Evolutionary conservation across 2,797 vertebrate genomes (phyloP).

Genomic region (Cryptoblepharus egeriae): DNA sequence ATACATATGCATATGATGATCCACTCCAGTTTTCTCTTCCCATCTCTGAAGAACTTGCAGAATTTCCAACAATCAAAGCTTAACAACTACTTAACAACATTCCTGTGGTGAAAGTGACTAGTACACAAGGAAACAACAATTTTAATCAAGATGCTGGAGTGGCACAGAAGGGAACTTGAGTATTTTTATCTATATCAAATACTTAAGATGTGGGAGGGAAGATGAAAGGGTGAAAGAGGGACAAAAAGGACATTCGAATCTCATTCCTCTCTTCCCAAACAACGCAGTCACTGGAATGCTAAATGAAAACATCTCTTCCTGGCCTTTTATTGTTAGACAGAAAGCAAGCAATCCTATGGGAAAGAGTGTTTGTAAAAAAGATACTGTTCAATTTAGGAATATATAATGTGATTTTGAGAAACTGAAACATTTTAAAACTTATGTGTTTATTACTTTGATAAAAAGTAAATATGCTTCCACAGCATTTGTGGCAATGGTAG

Average conservation of each 20-base stretch:
- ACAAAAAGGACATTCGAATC: neutral
- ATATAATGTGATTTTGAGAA: slow-evolving; percentile 54
- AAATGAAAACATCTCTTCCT: slow-evolving; percentile 28
- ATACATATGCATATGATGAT: too few species aligned
- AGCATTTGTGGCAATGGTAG: slow-evolving; percentile 81
- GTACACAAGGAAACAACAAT: neutral
- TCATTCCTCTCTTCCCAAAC: neutral
- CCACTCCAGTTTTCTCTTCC: neutral
- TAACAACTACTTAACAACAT: neutral
- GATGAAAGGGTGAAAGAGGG: neutral
- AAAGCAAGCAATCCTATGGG: slow-evolving; percentile 25
- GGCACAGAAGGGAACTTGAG: neutral
- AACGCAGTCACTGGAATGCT: neutral
- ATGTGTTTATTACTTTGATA: slow-evolving; percentile 76
- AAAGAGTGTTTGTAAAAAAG: slow-evolving; percentile 33
- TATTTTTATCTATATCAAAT: neutral
- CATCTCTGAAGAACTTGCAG: too few species aligned
- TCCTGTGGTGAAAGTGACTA: neutral
- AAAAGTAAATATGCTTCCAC: slow-evolving; percentile 78
- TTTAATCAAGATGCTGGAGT: neutral
- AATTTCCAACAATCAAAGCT: neutral
- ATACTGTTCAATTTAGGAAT: neutral
- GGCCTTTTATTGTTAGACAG: slow-evolving; percentile 27
- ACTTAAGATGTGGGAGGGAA: neutral
- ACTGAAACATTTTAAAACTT: slow-evolving; percentile 77